Base-by-base conservation (phyloP, 35 echinoderm and acorn worm species). In the Chiridota heheva region DNA sequence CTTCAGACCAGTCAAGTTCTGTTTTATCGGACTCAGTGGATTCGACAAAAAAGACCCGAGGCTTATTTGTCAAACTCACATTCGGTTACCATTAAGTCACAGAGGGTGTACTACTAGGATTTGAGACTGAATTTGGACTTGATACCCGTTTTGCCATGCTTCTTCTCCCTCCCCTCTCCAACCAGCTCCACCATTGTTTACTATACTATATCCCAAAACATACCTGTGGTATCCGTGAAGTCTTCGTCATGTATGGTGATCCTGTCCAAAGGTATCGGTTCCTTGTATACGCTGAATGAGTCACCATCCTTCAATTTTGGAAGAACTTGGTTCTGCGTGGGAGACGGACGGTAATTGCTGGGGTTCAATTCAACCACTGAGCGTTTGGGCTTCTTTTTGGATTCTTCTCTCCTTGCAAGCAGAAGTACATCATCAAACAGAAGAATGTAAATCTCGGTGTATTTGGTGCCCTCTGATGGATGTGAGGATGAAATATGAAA, bases 251-350 rank as follows among this genome's bases (percentile, higher is more conserved):
- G 34, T 4, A 78, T 78, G 4, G 47, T 60, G 27, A 78, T 78
- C 38, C 75, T 78, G 37, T 78, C 75, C 75, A 78, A 41, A 7
- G 75, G 75, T 20, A 78, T 60, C 2, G 75, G 75, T 25, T 78
- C 32, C n/a, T 78, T 78, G 55, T 78, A 42, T 10, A 78, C 75
- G 22, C 62, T 58, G 4, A 78, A n/a, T n/a, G n/a, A 58, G 49
- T n/a, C 62, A 61, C 58, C 58, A 7, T 78, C 75, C 4, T 49
- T 34, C 10, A 58, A 57, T 17, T 30, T 78, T 28, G 75, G 75
- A 36, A 78, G 58, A 20, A 78, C n/a, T n/a, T n/a, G n/a, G n/a
- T n/a, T n/a, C 43, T 7, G 75, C 33, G 48, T 53, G 48, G 10
- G 48, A 53, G n/a, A 60, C 75, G 2, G 75, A 78, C 62, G 16